These are phyloP conservation scores for Eupeodes latifasciatus DNA, from an alignment of 2,888 invertebrate genomes.

Conservation along the genomic window DNA sequence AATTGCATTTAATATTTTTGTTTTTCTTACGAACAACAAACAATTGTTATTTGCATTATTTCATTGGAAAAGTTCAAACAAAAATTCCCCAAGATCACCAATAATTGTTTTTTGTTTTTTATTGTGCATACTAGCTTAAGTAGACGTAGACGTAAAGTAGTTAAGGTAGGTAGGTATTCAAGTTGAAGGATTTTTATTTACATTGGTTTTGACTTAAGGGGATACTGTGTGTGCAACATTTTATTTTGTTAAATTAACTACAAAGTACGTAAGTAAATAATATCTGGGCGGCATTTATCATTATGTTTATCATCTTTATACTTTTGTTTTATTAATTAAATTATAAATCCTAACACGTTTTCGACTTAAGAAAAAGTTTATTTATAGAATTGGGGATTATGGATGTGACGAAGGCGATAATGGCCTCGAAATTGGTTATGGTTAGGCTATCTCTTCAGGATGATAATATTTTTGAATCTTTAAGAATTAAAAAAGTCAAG, in stretches of 20 bases:
- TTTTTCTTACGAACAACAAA: background rate
- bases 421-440: background rate
- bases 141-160: too few species aligned
- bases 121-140: too few species aligned
- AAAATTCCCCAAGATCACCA: background rate
- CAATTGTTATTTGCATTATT: slow-evolving; percentile 5
- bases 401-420: background rate
- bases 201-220: background rate
- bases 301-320: background rate
- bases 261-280: background rate
- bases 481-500: background rate
- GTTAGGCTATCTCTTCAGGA: background rate
- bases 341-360: slow-evolving; percentile 10
- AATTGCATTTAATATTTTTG: background rate
- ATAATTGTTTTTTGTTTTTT: too few species aligned
- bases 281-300: background rate
- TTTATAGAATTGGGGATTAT: background rate
- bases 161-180: background rate
- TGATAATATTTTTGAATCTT: background rate
- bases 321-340: background rate
- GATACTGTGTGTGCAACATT: background rate
- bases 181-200: slow-evolving; percentile 13
- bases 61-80: slow-evolving; percentile 6
- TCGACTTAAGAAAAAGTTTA: background rate
- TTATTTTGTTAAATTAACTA: background rate